These are phyloP conservation scores for Helicolenus hilgendorfi DNA, from an alignment of 2,797 vertebrate genomes.

Conservation along the genomic window DNA sequence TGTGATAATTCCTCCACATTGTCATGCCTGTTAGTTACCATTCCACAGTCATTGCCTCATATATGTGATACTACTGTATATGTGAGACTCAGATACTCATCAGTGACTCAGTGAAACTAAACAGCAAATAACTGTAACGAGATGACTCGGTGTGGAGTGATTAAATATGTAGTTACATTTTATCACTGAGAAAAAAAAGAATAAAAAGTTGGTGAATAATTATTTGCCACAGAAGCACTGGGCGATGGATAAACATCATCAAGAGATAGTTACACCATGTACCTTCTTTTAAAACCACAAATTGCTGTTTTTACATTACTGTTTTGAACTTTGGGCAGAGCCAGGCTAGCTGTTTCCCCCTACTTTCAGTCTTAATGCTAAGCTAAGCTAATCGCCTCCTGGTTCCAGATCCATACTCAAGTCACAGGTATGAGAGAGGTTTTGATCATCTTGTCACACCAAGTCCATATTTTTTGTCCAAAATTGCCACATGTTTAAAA, in stretches of 20 bases:
- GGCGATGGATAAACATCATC: background rate
- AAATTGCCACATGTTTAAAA: no score
- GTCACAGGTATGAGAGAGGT: background rate
- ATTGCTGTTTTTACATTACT: background rate
- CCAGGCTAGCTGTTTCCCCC: background rate
- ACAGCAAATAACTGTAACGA: slow-evolving; percentile 11
- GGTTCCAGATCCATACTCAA: background rate
- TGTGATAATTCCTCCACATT: background rate
- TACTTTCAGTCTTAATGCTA: background rate
- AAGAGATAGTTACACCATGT: background rate
- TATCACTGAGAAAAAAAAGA: background rate
- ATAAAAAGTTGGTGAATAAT: background rate
- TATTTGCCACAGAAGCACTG: no score
- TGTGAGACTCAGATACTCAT: background rate
- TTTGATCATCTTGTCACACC: background rate
- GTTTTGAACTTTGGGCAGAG: background rate
- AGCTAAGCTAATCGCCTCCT: background rate
- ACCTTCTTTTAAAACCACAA: background rate
- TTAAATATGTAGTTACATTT: slow-evolving; percentile 3
- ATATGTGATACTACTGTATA: background rate
- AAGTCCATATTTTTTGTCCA: no score
- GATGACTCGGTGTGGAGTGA: slow-evolving; percentile 23
- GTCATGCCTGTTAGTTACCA: background rate
- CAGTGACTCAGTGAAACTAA: slow-evolving; percentile 22
- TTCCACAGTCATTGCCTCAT: slow-evolving; percentile 4